phyloP scores from a whole-genome alignment of 2,888 invertebrate species.

The Kryphioiulus occultus region DNA sequence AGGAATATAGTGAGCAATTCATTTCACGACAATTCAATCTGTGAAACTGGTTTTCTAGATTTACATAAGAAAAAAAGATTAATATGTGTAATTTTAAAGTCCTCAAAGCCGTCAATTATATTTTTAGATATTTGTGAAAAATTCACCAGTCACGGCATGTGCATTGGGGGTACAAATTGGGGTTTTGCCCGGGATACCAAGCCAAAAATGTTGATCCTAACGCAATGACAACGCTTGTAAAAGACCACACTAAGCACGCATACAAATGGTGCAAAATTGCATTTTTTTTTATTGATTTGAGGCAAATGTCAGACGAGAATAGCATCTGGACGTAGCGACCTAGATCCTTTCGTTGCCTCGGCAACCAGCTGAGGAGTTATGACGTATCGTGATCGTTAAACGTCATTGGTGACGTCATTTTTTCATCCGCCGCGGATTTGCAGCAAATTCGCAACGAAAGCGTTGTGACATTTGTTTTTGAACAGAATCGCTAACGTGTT shows the following conservation, averaged over 20 bases:
- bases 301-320: conserved; percentile 39
- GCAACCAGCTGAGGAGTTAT: conserved; percentile 39
- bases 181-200: neutral
- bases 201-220: conserved; percentile 35
- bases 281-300: conserved; percentile 20
- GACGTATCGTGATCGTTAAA: neutral
- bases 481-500: neutral
- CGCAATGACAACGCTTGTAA: neutral
- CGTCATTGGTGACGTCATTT: conserved; percentile 27
- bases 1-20: too few species aligned
- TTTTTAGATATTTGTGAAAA: too few species aligned
- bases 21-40: too few species aligned
- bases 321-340: conserved; percentile 28
- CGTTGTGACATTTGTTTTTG: neutral
- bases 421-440: neutral
- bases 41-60: too few species aligned
- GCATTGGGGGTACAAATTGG: neutral
- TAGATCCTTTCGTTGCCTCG: conserved; percentile 11
- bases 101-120: too few species aligned
- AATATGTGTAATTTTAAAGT: too few species aligned
- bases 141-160: neutral
- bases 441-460: neutral
- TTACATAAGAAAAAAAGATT: too few species aligned
- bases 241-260: neutral
- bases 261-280: neutral